Conservation (phyloP, 1,140 invertebrate species). For the Orius insidiosus region DNA sequence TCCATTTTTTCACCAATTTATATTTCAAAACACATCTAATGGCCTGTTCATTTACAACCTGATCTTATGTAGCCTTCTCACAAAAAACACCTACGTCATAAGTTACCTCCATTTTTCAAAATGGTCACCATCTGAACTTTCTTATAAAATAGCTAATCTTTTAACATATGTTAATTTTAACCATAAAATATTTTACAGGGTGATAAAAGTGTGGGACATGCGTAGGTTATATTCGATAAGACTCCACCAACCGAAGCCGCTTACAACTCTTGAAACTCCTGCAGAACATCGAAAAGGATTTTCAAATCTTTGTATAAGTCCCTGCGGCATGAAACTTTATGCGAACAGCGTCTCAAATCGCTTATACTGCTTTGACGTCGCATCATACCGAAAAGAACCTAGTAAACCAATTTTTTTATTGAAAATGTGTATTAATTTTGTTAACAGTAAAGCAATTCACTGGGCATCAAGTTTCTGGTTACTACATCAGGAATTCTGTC, state of each 20-base stretch:
- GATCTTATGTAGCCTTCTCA: too few relatives aligned
- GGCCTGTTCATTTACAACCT: too few relatives aligned
- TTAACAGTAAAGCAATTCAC: slow-evolving; percentile 26
- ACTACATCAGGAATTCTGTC: slow-evolving; percentile 65
- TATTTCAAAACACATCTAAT: too few relatives aligned
- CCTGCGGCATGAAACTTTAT: slow-evolving; percentile 47
- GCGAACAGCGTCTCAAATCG: slow-evolving; percentile 71
- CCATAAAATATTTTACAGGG: too few relatives aligned
- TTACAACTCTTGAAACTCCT: slow-evolving; percentile 50
- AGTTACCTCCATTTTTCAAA: too few relatives aligned
- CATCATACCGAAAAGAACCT: slow-evolving; percentile 47
- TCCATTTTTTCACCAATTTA: too few relatives aligned
- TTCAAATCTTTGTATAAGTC: slow-evolving; percentile 58
- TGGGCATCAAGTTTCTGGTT: slow-evolving; percentile 57
- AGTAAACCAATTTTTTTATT: slow-evolving; percentile 23
- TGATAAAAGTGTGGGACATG: slow-evolving; percentile 76
- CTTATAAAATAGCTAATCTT: too few relatives aligned
- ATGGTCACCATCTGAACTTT: too few relatives aligned
- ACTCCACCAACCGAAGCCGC: slow-evolving; percentile 49
- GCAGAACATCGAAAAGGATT: slow-evolving; percentile 51
- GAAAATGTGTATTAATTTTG: slow-evolving; percentile 14
- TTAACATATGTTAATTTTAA: too few relatives aligned
- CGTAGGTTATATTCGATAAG: slow-evolving; percentile 54
- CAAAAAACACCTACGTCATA: too few relatives aligned
- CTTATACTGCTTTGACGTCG: slow-evolving; percentile 69